A percentile compares a stretch with the other conserved stretches of the same genome.
Conservation (phyloP, 1,140 invertebrate species). For the Tetragonula clypearis region DNA sequence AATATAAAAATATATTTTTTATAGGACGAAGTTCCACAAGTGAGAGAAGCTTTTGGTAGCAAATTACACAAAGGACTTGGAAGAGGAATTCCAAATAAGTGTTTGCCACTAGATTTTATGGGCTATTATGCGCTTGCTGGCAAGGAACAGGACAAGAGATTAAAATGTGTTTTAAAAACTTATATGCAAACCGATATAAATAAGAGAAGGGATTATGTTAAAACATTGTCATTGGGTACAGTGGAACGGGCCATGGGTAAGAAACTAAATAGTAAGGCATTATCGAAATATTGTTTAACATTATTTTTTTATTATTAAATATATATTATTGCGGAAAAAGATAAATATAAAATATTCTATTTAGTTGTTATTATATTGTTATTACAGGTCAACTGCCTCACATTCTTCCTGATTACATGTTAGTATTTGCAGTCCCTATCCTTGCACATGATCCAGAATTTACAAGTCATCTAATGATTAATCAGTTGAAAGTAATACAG, state of each 20-base stretch:
- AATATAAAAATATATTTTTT: slow-evolving; percentile 45
- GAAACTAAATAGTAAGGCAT: slow-evolving; percentile 59
- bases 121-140: slow-evolving; percentile 95
- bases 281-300: slow-evolving; percentile 37
- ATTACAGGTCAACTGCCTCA: slow-evolving; percentile 87
- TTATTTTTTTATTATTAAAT: slow-evolving; percentile 8
- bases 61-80: slow-evolving; percentile 96
- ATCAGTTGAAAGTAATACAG: slow-evolving; percentile 89
- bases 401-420: slow-evolving; percentile 97
- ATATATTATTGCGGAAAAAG: not conserved
- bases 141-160: slow-evolving; percentile 90
- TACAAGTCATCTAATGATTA: slow-evolving; percentile 87
- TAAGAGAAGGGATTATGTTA: slow-evolving; percentile 95
- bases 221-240: slow-evolving; percentile 86
- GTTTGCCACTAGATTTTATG: slow-evolving; percentile 98
- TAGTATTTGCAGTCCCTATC: slow-evolving; percentile 96
- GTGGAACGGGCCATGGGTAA: slow-evolving; percentile 81
- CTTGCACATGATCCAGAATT: slow-evolving; percentile 95
- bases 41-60: slow-evolving; percentile 93
- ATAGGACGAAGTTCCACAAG: slow-evolving; percentile 94
- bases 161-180: slow-evolving; percentile 86
- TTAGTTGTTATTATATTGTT: slow-evolving; percentile 49
- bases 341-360: slow-evolving; percentile 23
- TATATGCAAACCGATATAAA: slow-evolving; percentile 94
- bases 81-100: slow-evolving; percentile 92